These are phyloP conservation scores for Falco punctatus DNA, from an alignment of 2,113 vertebrate species.

Conservation along the genomic window DNA sequence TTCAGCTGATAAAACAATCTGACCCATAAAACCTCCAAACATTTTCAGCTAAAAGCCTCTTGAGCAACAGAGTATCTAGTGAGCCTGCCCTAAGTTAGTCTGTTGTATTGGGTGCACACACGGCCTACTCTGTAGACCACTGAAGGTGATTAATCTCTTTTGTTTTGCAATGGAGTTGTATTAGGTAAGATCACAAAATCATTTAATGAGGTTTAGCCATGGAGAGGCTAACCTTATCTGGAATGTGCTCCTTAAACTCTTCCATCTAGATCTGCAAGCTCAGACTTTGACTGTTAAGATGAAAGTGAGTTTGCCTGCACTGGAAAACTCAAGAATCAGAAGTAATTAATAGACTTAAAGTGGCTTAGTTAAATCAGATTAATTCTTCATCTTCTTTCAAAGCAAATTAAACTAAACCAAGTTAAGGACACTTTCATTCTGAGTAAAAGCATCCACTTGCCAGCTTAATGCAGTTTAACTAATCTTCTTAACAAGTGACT, in stretches of 20 bases:
- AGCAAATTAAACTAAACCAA: conserved; percentile 52
- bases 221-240: neutral
- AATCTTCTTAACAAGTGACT: conserved; percentile 45
- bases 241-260: neutral
- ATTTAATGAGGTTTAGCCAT: neutral
- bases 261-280: neutral
- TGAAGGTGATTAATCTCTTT: neutral
- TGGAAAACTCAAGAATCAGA: conserved; percentile 11
- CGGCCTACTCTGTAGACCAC: neutral
- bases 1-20: neutral
- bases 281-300: neutral
- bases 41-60: neutral
- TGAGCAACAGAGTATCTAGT: neutral
- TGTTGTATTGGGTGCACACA: neutral
- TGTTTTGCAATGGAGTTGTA: neutral
- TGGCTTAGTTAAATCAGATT: conserved; percentile 57
- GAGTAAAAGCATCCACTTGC: conserved; percentile 16
- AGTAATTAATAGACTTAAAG: conserved; percentile 34
- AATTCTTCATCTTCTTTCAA: conserved; percentile 47
- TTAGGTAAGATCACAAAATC: neutral
- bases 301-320: neutral
- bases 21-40: neutral
- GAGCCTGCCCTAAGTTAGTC: neutral
- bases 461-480: conserved; percentile 44
- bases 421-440: conserved; percentile 29